These are phyloP conservation scores for Tiaroga cobitis DNA, from an alignment of 2,797 vertebrate species.

Conservation along the genomic window DNA sequence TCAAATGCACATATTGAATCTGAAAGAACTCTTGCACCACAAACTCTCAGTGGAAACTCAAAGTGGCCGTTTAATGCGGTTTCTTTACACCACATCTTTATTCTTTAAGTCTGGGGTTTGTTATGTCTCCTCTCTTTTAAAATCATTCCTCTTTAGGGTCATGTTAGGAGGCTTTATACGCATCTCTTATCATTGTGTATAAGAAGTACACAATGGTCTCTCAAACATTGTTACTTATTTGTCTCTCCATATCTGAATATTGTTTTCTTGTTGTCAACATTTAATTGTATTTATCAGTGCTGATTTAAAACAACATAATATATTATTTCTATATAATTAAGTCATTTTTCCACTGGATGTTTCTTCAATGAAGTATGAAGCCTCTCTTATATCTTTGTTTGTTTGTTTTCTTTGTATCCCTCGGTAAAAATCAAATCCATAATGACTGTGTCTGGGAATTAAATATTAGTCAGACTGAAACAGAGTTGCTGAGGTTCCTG, in stretches of 20 bases:
- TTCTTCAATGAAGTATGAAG: background rate
- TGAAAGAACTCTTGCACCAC: background rate
- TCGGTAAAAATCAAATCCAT: background rate
- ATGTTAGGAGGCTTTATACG: background rate
- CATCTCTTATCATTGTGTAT: conserved; percentile 17
- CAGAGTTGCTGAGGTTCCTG: background rate
- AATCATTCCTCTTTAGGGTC: background rate
- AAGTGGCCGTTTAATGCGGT: conserved; percentile 7
- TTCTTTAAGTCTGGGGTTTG: background rate
- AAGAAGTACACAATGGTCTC: conserved; percentile 18
- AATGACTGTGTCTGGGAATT: conserved; percentile 1
- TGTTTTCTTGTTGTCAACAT: background rate
- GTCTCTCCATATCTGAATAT: background rate
- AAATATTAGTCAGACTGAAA: conserved; percentile 10
- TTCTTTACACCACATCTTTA: background rate
- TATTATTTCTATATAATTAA: too few species aligned
- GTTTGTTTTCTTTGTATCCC: background rate
- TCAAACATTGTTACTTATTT: background rate
- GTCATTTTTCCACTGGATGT: background rate
- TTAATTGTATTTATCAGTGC: background rate
- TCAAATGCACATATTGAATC: conserved; percentile 17
- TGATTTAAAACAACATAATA: background rate
- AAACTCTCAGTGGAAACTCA: conserved; percentile 20
- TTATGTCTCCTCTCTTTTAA: background rate
- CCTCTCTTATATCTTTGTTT: background rate